phyloP scores from a whole-genome alignment of 2,113 vertebrate species.

The Speoplatyrhinus poulsoni region DNA sequence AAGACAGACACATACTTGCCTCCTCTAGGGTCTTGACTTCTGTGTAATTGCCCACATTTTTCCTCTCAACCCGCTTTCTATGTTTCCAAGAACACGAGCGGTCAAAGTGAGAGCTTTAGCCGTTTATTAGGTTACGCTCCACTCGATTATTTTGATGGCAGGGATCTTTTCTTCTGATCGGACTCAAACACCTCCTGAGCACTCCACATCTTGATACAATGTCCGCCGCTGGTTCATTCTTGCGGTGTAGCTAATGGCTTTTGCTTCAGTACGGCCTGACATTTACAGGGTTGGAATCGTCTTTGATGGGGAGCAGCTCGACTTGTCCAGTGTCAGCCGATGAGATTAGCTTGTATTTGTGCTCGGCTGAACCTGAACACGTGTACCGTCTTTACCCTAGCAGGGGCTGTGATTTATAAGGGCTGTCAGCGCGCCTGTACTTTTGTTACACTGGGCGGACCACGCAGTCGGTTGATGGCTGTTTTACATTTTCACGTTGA shows the following conservation, averaged over 20 bases:
- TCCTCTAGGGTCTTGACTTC: conserved; percentile 19
- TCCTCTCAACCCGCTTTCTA: conserved; percentile 13
- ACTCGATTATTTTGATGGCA: conserved; percentile 54
- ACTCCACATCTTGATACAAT: conserved; percentile 51
- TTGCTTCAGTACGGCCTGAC: conserved; percentile 26
- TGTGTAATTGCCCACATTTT: conserved; percentile 23
- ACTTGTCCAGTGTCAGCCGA: conserved; percentile 36
- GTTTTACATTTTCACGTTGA: too few species aligned
- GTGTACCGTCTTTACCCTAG: conserved; percentile 28
- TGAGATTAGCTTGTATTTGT: conserved; percentile 28
- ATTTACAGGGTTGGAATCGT: conserved; percentile 27
- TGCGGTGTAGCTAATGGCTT: conserved; percentile 33
- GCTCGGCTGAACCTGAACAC: not conserved
- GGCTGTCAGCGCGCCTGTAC: conserved; percentile 33
- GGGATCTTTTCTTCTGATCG: conserved; percentile 17
- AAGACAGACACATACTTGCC: not conserved
- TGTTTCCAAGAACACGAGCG: conserved; percentile 45
- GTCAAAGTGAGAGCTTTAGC: conserved; percentile 22
- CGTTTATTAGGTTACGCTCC: conserved; percentile 59
- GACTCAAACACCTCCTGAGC: conserved; percentile 22
- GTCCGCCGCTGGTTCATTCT: conserved; percentile 46
- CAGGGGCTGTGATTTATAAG: conserved; percentile 29
- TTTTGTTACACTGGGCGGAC: not conserved
- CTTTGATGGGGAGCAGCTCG: conserved; percentile 46
- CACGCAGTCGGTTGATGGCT: conserved; percentile 12